Evolutionary conservation across 64 coral and sea anemone genomes (phyloP), one percentile per base, ranked within the genome.

Genomic region (Montipora efflorescens): DNA sequence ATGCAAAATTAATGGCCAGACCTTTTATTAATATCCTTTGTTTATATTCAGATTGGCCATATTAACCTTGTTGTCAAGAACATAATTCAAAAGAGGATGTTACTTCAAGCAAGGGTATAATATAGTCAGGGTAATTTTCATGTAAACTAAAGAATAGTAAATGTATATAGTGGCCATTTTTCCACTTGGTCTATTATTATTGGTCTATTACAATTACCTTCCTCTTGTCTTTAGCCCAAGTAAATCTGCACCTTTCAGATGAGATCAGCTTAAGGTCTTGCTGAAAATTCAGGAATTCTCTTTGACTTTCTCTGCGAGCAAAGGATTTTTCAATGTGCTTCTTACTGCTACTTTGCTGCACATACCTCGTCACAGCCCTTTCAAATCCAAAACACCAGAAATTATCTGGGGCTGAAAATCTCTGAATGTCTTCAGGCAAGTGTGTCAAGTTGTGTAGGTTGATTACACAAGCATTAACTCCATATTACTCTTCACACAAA

Each of bases 271-370:
- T 59, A 19, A 87, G 48, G 62, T 68, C 19, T 87, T 47, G n/a
- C 16, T 87, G 20, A 55, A 88, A 88, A 16, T 74, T 74, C 5
- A 74, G n/a, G 71, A 74, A 74, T 74, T 74, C 57, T 57, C 66
- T 64, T 64, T 13, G 59, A 64, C 59, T 64, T 64, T 64, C 59
- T 64, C 59, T 64, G 59, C 59, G 13, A 20, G 88, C 88, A 67
- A 90, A 90, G 45, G 88, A 79, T 15, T 75, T 79, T 79, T 90
- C 88, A 43, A 90, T 90, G 22, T 78, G 59, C 53, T 90, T 90
- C 9, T 62, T 61, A 19, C 78, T 89, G 73, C 51, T 89, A 53
- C 73, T 61, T 77, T 50, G 67, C 19, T 50, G 14, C 36, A 89
- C 74, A 78, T 89, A 89, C 5, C 72, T 69, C 21, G 28, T 44